phyloP scores from a whole-genome alignment of 2,888 invertebrate genomes.

The Patella pellucida region DNA sequence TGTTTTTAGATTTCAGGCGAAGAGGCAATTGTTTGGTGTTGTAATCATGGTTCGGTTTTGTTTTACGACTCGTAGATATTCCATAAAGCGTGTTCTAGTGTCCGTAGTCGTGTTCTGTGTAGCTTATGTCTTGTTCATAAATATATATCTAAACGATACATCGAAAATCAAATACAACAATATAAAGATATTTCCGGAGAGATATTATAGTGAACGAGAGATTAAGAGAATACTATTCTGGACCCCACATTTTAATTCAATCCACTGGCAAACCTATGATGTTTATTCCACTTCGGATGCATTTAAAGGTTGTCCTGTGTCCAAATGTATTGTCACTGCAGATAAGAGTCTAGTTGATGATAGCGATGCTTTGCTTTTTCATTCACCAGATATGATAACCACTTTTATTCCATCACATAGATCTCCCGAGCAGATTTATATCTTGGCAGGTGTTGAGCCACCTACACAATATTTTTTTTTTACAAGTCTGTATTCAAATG shows the following conservation, averaged over 20 bases:
- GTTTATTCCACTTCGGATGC: not conserved
- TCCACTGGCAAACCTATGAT: not conserved
- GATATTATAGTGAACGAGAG: no score
- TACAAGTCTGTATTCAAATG: not conserved
- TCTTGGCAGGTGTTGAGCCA: not conserved
- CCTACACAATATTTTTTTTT: not conserved
- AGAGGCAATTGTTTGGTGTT: no score
- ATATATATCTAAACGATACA: no score
- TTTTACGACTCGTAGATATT: no score
- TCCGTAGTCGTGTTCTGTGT: no score
- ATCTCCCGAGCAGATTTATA: constrained; percentile 6
- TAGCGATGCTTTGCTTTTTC: constrained; percentile 13
- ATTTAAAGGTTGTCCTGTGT: not conserved
- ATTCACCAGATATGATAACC: constrained; percentile 7
- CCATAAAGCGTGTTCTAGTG: no score
- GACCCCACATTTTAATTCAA: constrained; percentile 8
- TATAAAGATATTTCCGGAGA: no score
- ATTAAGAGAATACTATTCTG: constrained; percentile 8
- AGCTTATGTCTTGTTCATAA: no score
- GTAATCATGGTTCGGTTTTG: no score
- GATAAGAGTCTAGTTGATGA: not conserved
- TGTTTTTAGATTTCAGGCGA: no score
- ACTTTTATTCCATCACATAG: constrained; percentile 10
- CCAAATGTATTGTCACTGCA: constrained; percentile 10
- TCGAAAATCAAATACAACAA: no score